A percentile compares a stretch with the other conserved stretches of the same genome.
Evolutionary conservation across 2,888 invertebrate genomes (phyloP).

Genomic region (Merodon equestris): DNA sequence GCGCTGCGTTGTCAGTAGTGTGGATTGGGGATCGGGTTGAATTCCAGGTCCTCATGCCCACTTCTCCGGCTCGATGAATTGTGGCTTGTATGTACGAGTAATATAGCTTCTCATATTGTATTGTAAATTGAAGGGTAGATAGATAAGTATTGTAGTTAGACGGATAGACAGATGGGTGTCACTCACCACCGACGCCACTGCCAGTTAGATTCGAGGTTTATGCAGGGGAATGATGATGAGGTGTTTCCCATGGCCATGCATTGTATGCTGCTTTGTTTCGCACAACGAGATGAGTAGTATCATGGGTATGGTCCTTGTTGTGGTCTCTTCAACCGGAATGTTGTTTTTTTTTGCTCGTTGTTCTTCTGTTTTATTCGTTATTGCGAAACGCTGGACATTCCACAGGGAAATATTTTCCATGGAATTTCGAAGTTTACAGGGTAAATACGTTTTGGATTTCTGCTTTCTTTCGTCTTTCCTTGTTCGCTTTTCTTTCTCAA

Average conservation of each 20-base stretch:
- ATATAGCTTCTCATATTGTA: not conserved
- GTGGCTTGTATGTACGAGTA: too few relatives aligned
- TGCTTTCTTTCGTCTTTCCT: constrained; percentile 2
- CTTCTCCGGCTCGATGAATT: too few relatives aligned
- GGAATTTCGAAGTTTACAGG: constrained; percentile 63
- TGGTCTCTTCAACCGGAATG: constrained; percentile 66
- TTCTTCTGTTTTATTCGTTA: constrained; percentile 21
- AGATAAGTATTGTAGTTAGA: constrained; percentile 38
- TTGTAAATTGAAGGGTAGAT: constrained; percentile 46
- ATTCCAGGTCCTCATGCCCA: constrained; percentile 24
- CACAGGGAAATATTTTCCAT: constrained; percentile 63
- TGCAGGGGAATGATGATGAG: constrained; percentile 46
- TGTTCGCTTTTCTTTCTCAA: not conserved
- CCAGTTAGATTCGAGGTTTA: constrained; percentile 60
- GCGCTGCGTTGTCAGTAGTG: constrained; percentile 20
- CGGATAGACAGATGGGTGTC: constrained; percentile 64
- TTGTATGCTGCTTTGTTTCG: constrained; percentile 59
- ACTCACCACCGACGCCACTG: constrained; percentile 57
- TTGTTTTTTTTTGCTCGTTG: constrained; percentile 27
- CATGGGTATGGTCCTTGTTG: constrained; percentile 46
- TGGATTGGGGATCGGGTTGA: constrained; percentile 28
- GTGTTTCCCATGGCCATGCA: constrained; percentile 63
- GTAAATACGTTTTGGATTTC: constrained; percentile 49
- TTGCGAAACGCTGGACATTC: constrained; percentile 65
- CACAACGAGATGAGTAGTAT: constrained; percentile 2